A percentile compares a stretch with the other conserved stretches of the same genome.
phyloP scores from a whole-genome alignment of 2,888 invertebrate species.

The Phymatocera aterrima region DNA sequence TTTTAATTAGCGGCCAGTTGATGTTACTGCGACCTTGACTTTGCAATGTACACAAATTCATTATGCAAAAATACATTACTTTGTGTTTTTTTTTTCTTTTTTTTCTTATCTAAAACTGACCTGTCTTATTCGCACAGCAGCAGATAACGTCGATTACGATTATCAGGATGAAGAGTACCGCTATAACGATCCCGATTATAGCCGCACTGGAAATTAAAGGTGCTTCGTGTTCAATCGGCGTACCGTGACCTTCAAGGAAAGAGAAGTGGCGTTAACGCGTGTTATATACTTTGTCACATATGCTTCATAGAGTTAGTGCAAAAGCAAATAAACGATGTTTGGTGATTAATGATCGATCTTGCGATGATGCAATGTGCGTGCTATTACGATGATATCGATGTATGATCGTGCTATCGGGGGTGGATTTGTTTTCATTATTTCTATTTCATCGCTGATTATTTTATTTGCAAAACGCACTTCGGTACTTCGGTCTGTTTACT shows the following conservation, averaged over 20 bases:
- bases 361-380: background rate
- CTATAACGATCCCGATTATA: conserved; percentile 91
- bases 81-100: background rate
- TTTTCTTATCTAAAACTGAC: conserved; percentile 58
- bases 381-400: conserved; percentile 1
- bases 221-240: conserved; percentile 68
- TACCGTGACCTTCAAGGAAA: conserved; percentile 60
- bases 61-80: too few relatives aligned
- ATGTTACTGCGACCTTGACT: too few relatives aligned
- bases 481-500: background rate
- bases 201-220: conserved; percentile 83
- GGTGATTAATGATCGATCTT: conserved; percentile 64
- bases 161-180: conserved; percentile 85
- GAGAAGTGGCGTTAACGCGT: conserved; percentile 59
- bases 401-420: background rate
- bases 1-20: background rate
- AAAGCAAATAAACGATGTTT: conserved; percentile 71
- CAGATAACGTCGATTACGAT: conserved; percentile 89
- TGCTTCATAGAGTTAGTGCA: conserved; percentile 67
- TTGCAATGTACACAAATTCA: too few relatives aligned
- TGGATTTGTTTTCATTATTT: background rate
- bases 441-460: background rate
- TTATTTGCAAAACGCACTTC: background rate
- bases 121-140: conserved; percentile 81
- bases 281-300: background rate